Evolutionary conservation across 64 coral and sea anemone species (phyloP).

Genomic region (Cladopsammia gracilis): DNA sequence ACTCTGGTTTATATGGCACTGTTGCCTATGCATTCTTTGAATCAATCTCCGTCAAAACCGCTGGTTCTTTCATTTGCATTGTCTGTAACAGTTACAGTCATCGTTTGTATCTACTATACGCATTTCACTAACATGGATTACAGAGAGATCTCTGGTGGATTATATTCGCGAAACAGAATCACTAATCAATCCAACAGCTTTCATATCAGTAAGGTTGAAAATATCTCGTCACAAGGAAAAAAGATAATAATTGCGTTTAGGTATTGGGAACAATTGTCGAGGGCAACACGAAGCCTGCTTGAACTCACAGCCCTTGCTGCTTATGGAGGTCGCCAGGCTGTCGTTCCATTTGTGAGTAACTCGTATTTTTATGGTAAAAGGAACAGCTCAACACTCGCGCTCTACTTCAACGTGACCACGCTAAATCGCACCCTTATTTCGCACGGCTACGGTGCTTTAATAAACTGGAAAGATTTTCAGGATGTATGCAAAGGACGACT

Average conservation of each 20-base stretch:
- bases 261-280: conserved; percentile 4
- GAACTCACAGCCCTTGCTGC: conserved; percentile 77
- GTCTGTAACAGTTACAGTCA: too few species aligned
- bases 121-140: too few species aligned
- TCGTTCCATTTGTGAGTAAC: conserved; percentile 90
- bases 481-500: conserved; percentile 65
- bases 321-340: conserved; percentile 67
- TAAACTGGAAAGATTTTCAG: conserved; percentile 76
- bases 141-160: too few species aligned
- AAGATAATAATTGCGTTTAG: not conserved
- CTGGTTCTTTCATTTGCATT: too few species aligned
- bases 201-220: conserved; percentile 44
- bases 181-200: conserved; percentile 50
- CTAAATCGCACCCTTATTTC: conserved; percentile 73
- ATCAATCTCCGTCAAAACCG: too few species aligned
- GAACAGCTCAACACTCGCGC: conserved; percentile 31
- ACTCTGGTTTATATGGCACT: too few species aligned
- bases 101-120: too few species aligned
- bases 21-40: too few species aligned
- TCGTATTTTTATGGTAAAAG: conserved; percentile 65
- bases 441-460: conserved; percentile 75
- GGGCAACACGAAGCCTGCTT: conserved; percentile 56
- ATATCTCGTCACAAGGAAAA: not conserved
- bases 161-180: not conserved
- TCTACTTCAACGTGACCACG: conserved; percentile 73